These are phyloP conservation scores for Limenitis camilla DNA, from an alignment of 2,888 invertebrate genomes.

Conservation along the genomic window DNA sequence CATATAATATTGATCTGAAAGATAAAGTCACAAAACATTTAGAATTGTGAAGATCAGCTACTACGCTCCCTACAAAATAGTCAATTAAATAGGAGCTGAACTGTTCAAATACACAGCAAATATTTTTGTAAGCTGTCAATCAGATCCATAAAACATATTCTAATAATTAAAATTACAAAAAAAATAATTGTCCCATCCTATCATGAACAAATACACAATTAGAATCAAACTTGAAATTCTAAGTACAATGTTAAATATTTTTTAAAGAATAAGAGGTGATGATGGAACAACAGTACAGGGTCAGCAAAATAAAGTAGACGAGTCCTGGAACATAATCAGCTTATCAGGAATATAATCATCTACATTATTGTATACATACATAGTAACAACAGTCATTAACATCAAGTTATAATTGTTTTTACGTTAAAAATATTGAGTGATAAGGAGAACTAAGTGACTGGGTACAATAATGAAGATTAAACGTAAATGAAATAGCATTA, in stretches of 20 bases:
- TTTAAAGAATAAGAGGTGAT: conserved; percentile 6
- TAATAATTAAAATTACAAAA: conserved; percentile 33
- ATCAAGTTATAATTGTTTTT: too few species aligned
- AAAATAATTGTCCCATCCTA: conserved; percentile 31
- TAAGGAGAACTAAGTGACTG: background rate
- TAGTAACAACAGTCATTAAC: background rate
- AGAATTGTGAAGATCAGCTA: conserved; percentile 25
- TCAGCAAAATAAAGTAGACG: background rate
- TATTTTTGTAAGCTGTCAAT: conserved; percentile 56
- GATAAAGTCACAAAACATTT: conserved; percentile 55
- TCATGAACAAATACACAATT: conserved; percentile 23
- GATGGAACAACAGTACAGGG: background rate
- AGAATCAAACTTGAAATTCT: conserved; percentile 33
- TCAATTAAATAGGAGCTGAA: conserved; percentile 13
- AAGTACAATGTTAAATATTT: conserved; percentile 36
- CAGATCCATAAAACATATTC: conserved; percentile 54
- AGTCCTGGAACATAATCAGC: background rate
- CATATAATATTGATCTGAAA: conserved; percentile 51
- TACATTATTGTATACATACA: background rate
- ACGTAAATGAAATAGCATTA: conserved; percentile 49
- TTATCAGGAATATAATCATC: background rate
- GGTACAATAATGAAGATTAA: background rate
- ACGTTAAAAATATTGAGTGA: conserved; percentile 1
- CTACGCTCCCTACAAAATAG: background rate
- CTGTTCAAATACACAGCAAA: conserved; percentile 15